phyloP scores from a whole-genome alignment of 2,113 vertebrate genomes.

The Melanotaenia duboulayi region DNA sequence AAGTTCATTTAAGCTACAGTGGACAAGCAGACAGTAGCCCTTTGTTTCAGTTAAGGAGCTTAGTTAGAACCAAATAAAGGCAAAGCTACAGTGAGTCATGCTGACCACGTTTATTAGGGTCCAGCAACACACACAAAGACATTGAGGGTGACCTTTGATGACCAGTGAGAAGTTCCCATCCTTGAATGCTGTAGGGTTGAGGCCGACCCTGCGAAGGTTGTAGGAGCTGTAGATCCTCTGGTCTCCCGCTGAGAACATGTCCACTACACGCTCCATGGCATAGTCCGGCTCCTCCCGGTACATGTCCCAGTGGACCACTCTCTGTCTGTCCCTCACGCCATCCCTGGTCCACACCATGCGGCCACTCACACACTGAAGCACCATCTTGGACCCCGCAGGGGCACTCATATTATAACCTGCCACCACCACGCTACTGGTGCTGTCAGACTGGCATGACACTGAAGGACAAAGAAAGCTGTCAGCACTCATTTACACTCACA shows the following conservation, averaged over 20 bases:
- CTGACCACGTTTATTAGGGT: neutral
- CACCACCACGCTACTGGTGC: constrained; percentile 84
- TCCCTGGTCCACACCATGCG: constrained; percentile 98
- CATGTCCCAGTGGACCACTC: constrained; percentile 96
- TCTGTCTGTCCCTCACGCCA: constrained; percentile 89
- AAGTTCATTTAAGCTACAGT: too few species aligned
- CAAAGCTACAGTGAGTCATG: neutral
- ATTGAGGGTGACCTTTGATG: constrained; percentile 75
- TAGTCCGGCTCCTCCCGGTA: constrained; percentile 72
- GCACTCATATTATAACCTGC: constrained; percentile 86
- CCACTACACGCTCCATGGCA: constrained; percentile 84
- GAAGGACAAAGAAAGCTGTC: constrained; percentile 9
- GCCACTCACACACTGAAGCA: constrained; percentile 90
- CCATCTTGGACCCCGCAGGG: constrained; percentile 76
- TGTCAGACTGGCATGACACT: constrained; percentile 79
- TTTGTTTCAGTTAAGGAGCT: neutral
- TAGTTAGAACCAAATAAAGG: neutral
- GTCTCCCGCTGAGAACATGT: constrained; percentile 93
- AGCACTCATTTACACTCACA: neutral
- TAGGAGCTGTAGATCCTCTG: constrained; percentile 90
- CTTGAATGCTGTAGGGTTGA: constrained; percentile 85
- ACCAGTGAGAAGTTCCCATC: constrained; percentile 96
- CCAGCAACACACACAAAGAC: constrained; percentile 14
- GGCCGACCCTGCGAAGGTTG: constrained; percentile 86
- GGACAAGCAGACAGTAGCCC: too few species aligned